Base-by-base conservation (phyloP, 2,113 vertebrate species). In the Eudorcas thomsonii region DNA sequence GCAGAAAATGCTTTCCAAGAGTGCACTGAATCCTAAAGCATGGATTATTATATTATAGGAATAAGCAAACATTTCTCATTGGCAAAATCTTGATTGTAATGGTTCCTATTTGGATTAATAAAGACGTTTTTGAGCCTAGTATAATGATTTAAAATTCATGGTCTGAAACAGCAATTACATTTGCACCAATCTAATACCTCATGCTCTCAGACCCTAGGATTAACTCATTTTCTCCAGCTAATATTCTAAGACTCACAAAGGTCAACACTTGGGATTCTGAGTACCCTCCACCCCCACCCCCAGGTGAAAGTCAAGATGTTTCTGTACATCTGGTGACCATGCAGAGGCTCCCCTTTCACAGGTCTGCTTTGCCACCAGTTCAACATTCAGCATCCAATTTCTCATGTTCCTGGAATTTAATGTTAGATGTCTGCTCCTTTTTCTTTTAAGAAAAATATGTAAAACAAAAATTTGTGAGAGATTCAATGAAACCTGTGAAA, bases 231-330 rank as follows among this genome's bases (percentile, higher is more conserved):
- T 54, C 26, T 54, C 33, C 71, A 80, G 84, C 71, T 6, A 62
- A 60, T 14, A 54, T 59, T 39, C 74, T 36, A 43, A 77, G 28
- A 81, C 43, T 87, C 43, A 25, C 45, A 52, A 52, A 78, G n/a
- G 52, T 88, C 48, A 43, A n/a, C 36, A 28, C 43, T 15, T 54
- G 14, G 28, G 57, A 55, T 25, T 11, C 9, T 55, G 85, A 45
- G 85, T 21, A 36, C 64, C 64, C 0, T 48, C 7, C 5, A 4
- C 4, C 17, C 17, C 19, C 28, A 0, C n/a, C 17, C 14, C 8
- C 6, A 9, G 25, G 3, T 28, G 57, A 12, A 89, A 30, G 39
- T 82, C 77, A 89, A 28, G 60, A 36, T 16, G 60, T 39, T 81
- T 45, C 54, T 54, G 19, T 8, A 45, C 7, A 15, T 4, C 12